Evolutionary conservation across 30 jellyfish, hydroid and myxozoan genomes (phyloP).

Genomic region (Chrysaora quinquecirrha): DNA sequence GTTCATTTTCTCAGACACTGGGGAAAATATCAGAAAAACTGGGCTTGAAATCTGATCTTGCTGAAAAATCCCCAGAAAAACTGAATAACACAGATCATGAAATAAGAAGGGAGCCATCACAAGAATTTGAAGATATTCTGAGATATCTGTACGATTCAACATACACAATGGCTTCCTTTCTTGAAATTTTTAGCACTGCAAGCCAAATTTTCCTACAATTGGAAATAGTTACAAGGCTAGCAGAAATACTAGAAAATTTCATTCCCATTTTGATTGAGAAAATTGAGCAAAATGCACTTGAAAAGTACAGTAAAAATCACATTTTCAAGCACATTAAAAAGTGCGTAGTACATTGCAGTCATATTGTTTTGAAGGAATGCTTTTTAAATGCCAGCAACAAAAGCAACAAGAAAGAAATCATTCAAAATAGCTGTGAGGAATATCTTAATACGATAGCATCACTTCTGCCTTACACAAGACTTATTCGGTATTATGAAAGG

Average conservation of each 20-base stretch:
- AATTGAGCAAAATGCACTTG: background rate
- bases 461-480: conserved; percentile 35
- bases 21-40: conserved; percentile 56
- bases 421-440: conserved; percentile 15
- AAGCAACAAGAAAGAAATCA: background rate
- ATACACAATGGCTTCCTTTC: background rate
- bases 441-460: conserved; percentile 21
- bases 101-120: background rate
- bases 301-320: background rate
- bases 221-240: background rate
- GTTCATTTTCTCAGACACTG: conserved; percentile 41
- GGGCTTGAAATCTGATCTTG: conserved; percentile 3
- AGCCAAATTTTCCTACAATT: background rate
- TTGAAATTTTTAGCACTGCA: background rate
- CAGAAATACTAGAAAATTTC: background rate
- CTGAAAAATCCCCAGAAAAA: background rate
- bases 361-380: background rate
- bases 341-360: background rate
- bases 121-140: background rate
- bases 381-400: background rate
- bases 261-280: background rate
- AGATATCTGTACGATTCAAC: background rate
- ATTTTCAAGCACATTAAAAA: background rate
- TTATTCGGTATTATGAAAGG: conserved; percentile 40
- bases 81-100: background rate